These are phyloP conservation scores for Lordiphosa stackelbergi DNA, from an alignment of 1,140 invertebrate species.

Conservation along the genomic window DNA sequence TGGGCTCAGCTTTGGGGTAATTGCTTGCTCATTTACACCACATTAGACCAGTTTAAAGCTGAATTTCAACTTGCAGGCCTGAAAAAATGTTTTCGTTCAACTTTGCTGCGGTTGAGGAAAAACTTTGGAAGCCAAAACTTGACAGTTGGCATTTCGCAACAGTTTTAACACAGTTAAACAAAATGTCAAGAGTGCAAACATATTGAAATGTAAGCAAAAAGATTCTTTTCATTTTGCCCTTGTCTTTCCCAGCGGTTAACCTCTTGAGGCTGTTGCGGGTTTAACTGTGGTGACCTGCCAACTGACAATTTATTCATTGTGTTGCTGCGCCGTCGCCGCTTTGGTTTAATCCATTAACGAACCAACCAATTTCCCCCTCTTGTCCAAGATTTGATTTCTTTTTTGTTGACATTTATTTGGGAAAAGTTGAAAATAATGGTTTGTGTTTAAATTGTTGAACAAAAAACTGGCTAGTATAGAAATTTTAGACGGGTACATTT, in stretches of 20 bases:
- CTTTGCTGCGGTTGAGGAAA: slow-evolving; percentile 23
- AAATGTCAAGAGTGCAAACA: slow-evolving; percentile 59
- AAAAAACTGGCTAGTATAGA: no score
- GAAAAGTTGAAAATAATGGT: no score
- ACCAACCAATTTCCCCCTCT: slow-evolving; percentile 18
- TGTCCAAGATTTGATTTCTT: no score
- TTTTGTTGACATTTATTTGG: no score
- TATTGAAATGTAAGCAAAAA: slow-evolving; percentile 64
- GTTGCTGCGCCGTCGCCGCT: slow-evolving; percentile 35
- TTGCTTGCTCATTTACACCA: slow-evolving; percentile 64
- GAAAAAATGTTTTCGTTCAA: slow-evolving; percentile 15
- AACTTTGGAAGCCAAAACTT: slow-evolving; percentile 38
- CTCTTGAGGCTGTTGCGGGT: slow-evolving; percentile 29
- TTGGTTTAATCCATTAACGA: slow-evolving; percentile 68
- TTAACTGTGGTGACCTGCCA: slow-evolving; percentile 27
- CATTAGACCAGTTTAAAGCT: slow-evolving; percentile 28
- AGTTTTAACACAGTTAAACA: slow-evolving; percentile 51
- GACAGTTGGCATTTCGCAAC: slow-evolving; percentile 66
- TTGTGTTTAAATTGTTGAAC: no score
- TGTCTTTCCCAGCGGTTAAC: slow-evolving; percentile 24
- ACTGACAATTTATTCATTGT: slow-evolving; percentile 61
- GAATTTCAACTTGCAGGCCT: neutral
- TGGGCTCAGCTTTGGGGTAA: slow-evolving; percentile 44
- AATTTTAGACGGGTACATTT: no score
- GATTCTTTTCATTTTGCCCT: slow-evolving; percentile 1